Percentiles rank a stretch among this genome's conserved stretches.
phyloP scores from a whole-genome alignment of 2,888 invertebrate species.

The Tanytarsus gracilentus region DNA sequence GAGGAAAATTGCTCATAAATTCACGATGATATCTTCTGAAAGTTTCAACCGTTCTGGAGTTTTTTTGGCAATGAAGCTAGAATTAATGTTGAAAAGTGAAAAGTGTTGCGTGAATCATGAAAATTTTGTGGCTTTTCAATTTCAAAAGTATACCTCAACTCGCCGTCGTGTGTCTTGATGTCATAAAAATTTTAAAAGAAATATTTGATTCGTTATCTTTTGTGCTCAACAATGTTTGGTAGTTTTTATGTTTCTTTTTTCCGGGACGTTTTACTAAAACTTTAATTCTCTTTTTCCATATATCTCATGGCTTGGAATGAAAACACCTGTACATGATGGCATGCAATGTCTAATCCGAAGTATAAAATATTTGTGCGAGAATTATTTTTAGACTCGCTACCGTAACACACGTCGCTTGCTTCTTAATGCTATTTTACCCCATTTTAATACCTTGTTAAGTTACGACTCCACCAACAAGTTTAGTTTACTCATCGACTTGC shows the following conservation, averaged over 20 bases:
- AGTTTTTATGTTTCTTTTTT: too few relatives aligned
- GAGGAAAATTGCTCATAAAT: too few relatives aligned
- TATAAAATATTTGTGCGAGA: neutral
- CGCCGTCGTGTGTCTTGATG: too few relatives aligned
- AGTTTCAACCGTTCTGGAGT: too few relatives aligned
- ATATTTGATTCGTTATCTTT: neutral
- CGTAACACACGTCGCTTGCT: neutral
- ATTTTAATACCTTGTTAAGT: constrained; percentile 15
- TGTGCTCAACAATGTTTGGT: neutral
- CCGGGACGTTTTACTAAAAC: too few relatives aligned
- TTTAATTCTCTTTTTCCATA: too few relatives aligned
- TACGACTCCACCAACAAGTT: neutral
- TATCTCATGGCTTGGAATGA: neutral
- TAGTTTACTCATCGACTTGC: neutral
- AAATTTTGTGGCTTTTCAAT: neutral
- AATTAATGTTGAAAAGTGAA: neutral
- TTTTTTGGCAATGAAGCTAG: too few relatives aligned
- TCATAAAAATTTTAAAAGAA: too few relatives aligned
- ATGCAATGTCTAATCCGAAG: constrained; percentile 10
- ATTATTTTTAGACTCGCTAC: too few relatives aligned
- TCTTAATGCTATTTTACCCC: neutral
- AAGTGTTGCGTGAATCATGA: neutral
- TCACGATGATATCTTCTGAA: too few relatives aligned
- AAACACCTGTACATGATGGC: neutral
- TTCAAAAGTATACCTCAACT: too few relatives aligned